phyloP scores from a whole-genome alignment of 2,113 vertebrate genomes.

The Cyanoderma ruficeps region DNA sequence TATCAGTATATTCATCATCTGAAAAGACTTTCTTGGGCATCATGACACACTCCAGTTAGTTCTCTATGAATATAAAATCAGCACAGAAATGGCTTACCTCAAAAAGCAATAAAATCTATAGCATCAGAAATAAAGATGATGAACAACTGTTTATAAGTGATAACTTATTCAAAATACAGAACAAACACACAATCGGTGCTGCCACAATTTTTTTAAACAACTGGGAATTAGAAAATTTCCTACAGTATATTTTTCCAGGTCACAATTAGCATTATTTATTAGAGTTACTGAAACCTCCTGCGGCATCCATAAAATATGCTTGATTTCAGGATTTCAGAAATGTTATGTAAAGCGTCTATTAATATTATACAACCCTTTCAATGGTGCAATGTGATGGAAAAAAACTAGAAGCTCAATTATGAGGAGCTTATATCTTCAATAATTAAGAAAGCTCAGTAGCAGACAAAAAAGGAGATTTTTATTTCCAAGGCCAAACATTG shows the following conservation, averaged over 20 bases:
- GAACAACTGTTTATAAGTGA: background rate
- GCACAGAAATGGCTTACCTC: background rate
- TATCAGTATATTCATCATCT: background rate
- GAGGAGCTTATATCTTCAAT: background rate
- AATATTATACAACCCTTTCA: background rate
- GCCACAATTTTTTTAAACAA: background rate
- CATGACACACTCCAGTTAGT: background rate
- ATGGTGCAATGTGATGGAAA: background rate
- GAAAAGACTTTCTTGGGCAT: background rate
- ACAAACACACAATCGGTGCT: background rate
- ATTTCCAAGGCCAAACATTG: background rate
- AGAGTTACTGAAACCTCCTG: background rate
- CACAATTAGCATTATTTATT: background rate
- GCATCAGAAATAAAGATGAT: background rate
- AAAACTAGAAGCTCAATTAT: background rate
- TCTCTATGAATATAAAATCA: background rate
- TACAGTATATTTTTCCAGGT: background rate
- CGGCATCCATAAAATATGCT: background rate
- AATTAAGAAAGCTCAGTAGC: background rate
- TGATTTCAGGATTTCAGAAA: background rate
- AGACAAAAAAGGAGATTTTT: background rate
- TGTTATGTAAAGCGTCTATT: background rate
- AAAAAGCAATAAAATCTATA: background rate
- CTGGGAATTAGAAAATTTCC: background rate
- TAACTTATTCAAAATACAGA: background rate